phyloP scores from a whole-genome alignment of 2,888 invertebrate genomes.

The Lobophora halterata region DNA sequence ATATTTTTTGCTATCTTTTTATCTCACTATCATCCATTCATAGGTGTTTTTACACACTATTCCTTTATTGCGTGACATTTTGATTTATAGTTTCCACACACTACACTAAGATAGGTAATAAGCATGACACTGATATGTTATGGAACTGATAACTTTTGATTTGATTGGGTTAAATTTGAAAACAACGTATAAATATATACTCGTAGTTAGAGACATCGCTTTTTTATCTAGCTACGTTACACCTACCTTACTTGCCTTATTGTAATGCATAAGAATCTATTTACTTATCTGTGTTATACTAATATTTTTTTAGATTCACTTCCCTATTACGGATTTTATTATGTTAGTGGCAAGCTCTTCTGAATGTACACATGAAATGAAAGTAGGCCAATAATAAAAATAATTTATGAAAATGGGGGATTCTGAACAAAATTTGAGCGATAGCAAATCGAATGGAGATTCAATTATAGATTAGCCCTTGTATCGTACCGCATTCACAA shows the following conservation, averaged over 20 bases:
- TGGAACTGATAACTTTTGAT: too few species aligned
- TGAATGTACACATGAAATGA: too few species aligned
- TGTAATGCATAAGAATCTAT: too few species aligned
- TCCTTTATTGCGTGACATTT: constrained; percentile 21
- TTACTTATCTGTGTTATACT: too few species aligned
- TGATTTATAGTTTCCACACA: constrained; percentile 26
- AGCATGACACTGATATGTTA: constrained; percentile 13
- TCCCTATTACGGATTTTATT: too few species aligned
- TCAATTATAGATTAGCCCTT: constrained; percentile 79
- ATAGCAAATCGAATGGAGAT: constrained; percentile 74
- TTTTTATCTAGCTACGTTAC: too few species aligned
- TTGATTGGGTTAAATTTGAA: background rate
- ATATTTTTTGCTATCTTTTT: constrained; percentile 52
- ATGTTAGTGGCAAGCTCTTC: too few species aligned
- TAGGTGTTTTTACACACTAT: constrained; percentile 19
- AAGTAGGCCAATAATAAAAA: constrained; percentile 36
- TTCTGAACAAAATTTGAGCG: constrained; percentile 58
- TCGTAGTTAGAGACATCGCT: too few species aligned
- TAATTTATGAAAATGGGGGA: constrained; percentile 39
- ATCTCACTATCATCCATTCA: constrained; percentile 34
- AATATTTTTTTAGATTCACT: too few species aligned
- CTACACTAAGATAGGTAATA: constrained; percentile 3
- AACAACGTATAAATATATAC: too few species aligned
- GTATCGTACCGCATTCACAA: constrained; percentile 70
- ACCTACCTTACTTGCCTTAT: too few species aligned